Evolutionary conservation across 1,140 invertebrate genomes (phyloP).

Genomic region (Delia radicum): DNA sequence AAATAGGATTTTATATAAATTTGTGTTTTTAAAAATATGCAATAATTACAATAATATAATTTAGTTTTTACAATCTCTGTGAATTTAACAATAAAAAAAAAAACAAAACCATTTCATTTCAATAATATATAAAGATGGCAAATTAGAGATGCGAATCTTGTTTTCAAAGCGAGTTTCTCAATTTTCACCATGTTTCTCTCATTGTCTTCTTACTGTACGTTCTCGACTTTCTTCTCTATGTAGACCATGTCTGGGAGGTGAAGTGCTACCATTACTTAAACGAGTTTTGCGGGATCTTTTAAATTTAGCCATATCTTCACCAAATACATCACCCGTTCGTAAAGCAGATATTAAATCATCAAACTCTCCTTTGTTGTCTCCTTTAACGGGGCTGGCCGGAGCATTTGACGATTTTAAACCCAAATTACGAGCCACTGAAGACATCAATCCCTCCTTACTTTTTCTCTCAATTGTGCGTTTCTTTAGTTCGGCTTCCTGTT

Average conservation of each 20-base stretch:
- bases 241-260: slow-evolving; percentile 58
- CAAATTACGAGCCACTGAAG: slow-evolving; percentile 62
- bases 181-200: no score
- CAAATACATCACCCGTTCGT: slow-evolving; percentile 94
- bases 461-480: slow-evolving; percentile 86
- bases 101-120: background rate
- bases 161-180: background rate
- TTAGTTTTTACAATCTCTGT: background rate
- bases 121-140: background rate
- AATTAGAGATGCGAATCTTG: no score
- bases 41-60: background rate
- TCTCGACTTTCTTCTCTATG: slow-evolving; percentile 54
- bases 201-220: slow-evolving; percentile 49
- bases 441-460: slow-evolving; percentile 70
- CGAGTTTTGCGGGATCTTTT: slow-evolving; percentile 70
- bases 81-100: background rate
- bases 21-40: background rate
- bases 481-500: slow-evolving; percentile 90
- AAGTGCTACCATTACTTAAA: slow-evolving; percentile 60
- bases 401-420: slow-evolving; percentile 57
- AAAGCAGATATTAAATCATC: slow-evolving; percentile 96
- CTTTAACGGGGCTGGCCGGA: slow-evolving; percentile 60
- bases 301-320: slow-evolving; percentile 92
- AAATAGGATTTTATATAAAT: background rate
- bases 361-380: slow-evolving; percentile 79